A percentile compares a stretch with the other conserved stretches of the same genome.
These are phyloP conservation scores for Nasonia oneida DNA, from an alignment of 2,888 invertebrate genomes.

Conservation along the genomic window DNA sequence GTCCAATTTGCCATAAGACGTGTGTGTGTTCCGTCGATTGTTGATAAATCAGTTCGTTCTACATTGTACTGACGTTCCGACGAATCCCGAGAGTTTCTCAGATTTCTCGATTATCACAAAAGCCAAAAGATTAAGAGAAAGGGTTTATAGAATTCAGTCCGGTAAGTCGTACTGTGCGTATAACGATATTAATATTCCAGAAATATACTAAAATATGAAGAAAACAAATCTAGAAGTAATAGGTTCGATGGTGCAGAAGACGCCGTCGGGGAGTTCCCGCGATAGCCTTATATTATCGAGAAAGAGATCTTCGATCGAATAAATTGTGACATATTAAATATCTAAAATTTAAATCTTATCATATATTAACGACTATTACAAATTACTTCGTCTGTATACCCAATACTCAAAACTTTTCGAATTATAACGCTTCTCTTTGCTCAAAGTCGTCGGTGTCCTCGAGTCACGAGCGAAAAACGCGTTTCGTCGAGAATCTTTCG, in stretches of 20 bases:
- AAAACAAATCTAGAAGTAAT: slow-evolving; percentile 20
- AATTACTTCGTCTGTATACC: not conserved
- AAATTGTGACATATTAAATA: not conserved
- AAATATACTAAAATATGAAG: slow-evolving; percentile 21
- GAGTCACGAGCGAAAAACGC: not conserved
- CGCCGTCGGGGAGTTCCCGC: not conserved
- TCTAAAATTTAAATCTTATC: slow-evolving; percentile 1
- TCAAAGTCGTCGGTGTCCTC: not conserved
- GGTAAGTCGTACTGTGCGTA: slow-evolving; percentile 6
- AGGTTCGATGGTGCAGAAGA: not conserved
- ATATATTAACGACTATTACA: not conserved
- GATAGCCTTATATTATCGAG: slow-evolving; percentile 46
- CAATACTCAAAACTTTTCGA: slow-evolving; percentile 30
- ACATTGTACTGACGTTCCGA: not conserved
- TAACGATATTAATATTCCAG: not conserved
- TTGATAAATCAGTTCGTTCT: slow-evolving; percentile 20
- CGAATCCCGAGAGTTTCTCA: slow-evolving; percentile 21
- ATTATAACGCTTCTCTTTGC: slow-evolving; percentile 30
- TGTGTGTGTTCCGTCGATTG: slow-evolving; percentile 17
- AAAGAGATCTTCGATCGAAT: slow-evolving; percentile 33
- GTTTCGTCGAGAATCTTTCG: slow-evolving; percentile 4
- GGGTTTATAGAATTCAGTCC: slow-evolving; percentile 35
- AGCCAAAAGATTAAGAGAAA: not conserved
- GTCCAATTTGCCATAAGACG: slow-evolving; percentile 32
- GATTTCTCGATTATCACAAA: not conserved